Conservation (phyloP, 2,797 vertebrate species). For the Sardinella longiceps region DNA sequence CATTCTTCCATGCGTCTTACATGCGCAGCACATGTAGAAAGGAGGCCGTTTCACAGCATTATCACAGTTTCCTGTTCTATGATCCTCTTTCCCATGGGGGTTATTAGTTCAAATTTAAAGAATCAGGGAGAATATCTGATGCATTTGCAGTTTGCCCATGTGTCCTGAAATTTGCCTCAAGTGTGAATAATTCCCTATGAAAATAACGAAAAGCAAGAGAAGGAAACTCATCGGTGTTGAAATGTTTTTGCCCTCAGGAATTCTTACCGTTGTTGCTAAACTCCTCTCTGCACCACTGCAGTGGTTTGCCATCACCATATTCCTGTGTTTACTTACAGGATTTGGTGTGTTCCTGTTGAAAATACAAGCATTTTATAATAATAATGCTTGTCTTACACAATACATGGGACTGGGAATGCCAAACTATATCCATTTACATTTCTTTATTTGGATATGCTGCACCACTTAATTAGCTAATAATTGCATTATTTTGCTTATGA, state of each 20-base stretch:
- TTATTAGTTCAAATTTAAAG: not conserved
- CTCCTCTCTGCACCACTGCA: not conserved
- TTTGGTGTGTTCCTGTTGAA: not conserved
- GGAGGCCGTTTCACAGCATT: not conserved
- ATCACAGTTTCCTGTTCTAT: not conserved
- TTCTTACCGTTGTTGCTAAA: not conserved
- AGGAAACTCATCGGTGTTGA: not conserved
- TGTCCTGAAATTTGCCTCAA: not conserved
- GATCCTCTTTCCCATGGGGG: not conserved
- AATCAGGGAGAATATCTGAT: conserved; percentile 17
- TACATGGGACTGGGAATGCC: too few relatives aligned
- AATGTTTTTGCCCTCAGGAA: not conserved
- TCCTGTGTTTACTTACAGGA: not conserved
- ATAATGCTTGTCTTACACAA: too few relatives aligned
- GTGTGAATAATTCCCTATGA: not conserved
- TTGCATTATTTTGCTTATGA: not conserved
- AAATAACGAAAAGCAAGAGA: not conserved
- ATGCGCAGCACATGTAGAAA: not conserved
- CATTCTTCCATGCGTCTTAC: not conserved
- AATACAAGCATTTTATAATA: too few relatives aligned
- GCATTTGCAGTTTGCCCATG: conserved; percentile 35
- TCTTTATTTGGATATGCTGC: too few relatives aligned
- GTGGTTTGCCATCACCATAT: not conserved
- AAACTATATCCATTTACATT: too few relatives aligned
- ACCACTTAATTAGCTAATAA: not conserved